phyloP scores from a whole-genome alignment of 2,113 vertebrate species.

The Ammodytes dubius region DNA sequence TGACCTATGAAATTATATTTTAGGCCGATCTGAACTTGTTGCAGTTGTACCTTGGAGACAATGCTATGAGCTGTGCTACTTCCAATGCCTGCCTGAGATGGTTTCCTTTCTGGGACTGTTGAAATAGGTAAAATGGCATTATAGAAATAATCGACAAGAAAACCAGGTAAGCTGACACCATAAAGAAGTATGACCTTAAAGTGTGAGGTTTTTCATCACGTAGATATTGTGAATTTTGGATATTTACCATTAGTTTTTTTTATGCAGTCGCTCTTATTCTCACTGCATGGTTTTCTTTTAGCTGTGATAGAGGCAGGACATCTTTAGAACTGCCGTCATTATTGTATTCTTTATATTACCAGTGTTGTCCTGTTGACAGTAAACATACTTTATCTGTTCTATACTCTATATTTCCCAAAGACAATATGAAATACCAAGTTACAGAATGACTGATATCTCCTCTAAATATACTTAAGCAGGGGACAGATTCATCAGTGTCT shows the following conservation, averaged over 20 bases:
- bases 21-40: constrained; percentile 74
- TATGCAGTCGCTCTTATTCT: neutral
- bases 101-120: constrained; percentile 22
- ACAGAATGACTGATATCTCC: neutral
- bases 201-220: neutral
- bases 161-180: neutral
- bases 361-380: neutral
- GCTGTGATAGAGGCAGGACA: neutral
- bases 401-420: neutral
- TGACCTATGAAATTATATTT: constrained; percentile 79
- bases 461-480: neutral
- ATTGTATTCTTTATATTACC: neutral
- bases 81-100: constrained; percentile 37
- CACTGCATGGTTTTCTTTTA: neutral
- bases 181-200: constrained; percentile 3
- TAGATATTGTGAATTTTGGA: neutral
- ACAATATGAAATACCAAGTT: neutral
- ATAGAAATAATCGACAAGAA: no score
- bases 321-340: neutral
- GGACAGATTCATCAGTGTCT: neutral
- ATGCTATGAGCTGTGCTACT: constrained; percentile 73
- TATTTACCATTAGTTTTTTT: neutral
- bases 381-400: neutral
- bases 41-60: constrained; percentile 59
- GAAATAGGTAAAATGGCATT: constrained; percentile 13